Conservation (phyloP, 37 sponge, comb jelly and placozoan genomes). For the Beroe ovata region DNA sequence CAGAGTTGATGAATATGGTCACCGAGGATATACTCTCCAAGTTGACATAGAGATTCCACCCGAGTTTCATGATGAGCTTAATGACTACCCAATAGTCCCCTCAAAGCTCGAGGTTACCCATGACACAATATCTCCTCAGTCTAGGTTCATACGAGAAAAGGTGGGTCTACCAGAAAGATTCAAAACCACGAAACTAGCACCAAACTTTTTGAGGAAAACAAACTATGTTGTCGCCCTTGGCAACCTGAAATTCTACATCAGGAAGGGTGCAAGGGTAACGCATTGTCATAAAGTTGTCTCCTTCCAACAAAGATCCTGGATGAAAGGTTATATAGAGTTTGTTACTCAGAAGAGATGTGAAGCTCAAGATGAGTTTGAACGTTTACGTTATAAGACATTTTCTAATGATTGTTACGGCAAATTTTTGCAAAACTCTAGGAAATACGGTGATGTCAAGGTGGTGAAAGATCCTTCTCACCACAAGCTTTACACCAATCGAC, state of each 20-base stretch:
- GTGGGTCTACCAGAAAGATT: not conserved
- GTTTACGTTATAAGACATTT: constrained; percentile 7
- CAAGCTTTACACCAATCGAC: not conserved
- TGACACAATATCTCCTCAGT: not conserved
- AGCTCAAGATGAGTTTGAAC: not conserved
- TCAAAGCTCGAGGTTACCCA: not conserved
- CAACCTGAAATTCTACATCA: not conserved
- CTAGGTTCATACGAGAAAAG: not conserved
- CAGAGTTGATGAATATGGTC: not conserved
- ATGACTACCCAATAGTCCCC: constrained; percentile 7
- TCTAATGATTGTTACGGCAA: constrained; percentile 41
- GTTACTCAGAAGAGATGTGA: constrained; percentile 6
- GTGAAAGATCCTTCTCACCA: not conserved
- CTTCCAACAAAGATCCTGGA: not conserved
- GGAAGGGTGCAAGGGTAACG: not conserved
- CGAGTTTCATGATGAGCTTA: constrained; percentile 28
- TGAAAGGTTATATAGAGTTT: not conserved
- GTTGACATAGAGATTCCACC: not conserved
- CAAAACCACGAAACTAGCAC: not conserved
- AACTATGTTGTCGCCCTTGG: not conserved
- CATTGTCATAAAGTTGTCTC: not conserved
- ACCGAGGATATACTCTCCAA: not conserved
- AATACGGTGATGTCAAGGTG: not conserved
- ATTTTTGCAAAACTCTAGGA: constrained; percentile 41
- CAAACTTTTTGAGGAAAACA: not conserved